Percentiles rank a stretch among this genome's conserved stretches.
These are phyloP conservation scores for Philaethria dido DNA, from an alignment of 2,888 invertebrate species.

Conservation along the genomic window DNA sequence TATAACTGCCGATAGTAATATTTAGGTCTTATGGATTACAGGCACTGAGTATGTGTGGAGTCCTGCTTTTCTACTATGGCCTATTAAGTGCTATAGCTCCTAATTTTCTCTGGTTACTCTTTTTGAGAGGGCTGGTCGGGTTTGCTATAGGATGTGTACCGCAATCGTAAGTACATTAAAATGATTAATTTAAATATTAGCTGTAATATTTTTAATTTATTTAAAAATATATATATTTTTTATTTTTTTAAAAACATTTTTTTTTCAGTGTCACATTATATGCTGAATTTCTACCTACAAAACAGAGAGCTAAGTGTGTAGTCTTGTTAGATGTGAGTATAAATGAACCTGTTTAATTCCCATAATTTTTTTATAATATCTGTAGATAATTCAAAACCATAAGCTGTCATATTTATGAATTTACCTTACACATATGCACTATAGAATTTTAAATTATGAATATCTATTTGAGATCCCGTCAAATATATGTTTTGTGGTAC, in stretches of 20 bases:
- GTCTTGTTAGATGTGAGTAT: conserved; percentile 95
- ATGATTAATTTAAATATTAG: too few relatives aligned
- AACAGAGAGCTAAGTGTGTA: conserved; percentile 97
- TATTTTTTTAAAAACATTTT: conserved; percentile 12
- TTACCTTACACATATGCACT: too few relatives aligned
- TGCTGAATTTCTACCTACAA: conserved; percentile 97
- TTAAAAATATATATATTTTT: too few relatives aligned
- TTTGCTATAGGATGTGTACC: conserved; percentile 98
- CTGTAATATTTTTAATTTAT: too few relatives aligned
- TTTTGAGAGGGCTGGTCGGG: conserved; percentile 96
- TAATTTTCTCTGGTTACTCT: conserved; percentile 94
- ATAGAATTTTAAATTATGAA: too few relatives aligned
- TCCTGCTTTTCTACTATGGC: conserved; percentile 95
- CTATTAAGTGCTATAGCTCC: conserved; percentile 95
- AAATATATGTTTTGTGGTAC: too few relatives aligned
- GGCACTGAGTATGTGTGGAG: conserved; percentile 96
- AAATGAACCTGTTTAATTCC: neutral
- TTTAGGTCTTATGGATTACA: conserved; percentile 58
- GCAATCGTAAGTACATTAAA: conserved; percentile 96
- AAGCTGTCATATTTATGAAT: too few relatives aligned
- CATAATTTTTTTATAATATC: neutral
- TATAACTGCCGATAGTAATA: conserved; percentile 2
- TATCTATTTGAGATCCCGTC: too few relatives aligned
- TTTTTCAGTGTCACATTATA: conserved; percentile 94
- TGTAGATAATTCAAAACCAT: neutral